Conservation (phyloP, 2,888 invertebrate species). For the Aproaerema taeniolella region DNA sequence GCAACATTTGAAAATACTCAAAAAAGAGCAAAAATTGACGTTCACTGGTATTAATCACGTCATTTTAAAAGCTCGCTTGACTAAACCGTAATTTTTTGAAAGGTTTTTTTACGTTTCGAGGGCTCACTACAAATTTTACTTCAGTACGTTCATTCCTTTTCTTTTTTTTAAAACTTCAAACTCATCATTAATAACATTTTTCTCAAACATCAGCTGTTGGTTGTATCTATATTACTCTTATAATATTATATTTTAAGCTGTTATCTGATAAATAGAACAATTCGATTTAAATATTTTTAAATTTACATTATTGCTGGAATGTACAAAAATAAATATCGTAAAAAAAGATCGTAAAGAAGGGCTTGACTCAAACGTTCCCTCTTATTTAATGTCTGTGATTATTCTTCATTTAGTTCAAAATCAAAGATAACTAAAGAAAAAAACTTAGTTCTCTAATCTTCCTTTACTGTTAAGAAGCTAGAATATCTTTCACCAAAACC, state of each 20-base stretch:
- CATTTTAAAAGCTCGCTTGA: slow-evolving; percentile 53
- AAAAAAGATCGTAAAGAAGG: too few species aligned
- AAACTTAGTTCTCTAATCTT: neutral
- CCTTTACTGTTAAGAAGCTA: neutral
- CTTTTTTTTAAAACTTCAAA: too few species aligned
- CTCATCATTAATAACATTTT: neutral
- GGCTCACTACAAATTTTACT: slow-evolving; percentile 36
- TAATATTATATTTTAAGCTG: neutral
- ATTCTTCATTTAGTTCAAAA: neutral
- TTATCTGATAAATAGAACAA: too few species aligned
- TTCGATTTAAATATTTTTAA: too few species aligned
- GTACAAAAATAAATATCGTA: too few species aligned
- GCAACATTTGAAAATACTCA: slow-evolving; percentile 49
- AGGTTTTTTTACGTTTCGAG: slow-evolving; percentile 29
- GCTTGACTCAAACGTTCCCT: too few species aligned
- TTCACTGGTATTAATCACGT: slow-evolving; percentile 45
- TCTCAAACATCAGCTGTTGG: neutral
- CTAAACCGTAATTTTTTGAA: slow-evolving; percentile 44
- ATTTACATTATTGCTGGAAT: too few species aligned
- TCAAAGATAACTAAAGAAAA: neutral
- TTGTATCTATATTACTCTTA: neutral
- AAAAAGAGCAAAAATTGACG: slow-evolving; percentile 45
- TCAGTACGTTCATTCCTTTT: slow-evolving; percentile 28
- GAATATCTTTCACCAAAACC: neutral
- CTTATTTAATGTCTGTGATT: neutral